Conservation (phyloP, 2,113 vertebrate genomes). For the Piprites chloris region DNA sequence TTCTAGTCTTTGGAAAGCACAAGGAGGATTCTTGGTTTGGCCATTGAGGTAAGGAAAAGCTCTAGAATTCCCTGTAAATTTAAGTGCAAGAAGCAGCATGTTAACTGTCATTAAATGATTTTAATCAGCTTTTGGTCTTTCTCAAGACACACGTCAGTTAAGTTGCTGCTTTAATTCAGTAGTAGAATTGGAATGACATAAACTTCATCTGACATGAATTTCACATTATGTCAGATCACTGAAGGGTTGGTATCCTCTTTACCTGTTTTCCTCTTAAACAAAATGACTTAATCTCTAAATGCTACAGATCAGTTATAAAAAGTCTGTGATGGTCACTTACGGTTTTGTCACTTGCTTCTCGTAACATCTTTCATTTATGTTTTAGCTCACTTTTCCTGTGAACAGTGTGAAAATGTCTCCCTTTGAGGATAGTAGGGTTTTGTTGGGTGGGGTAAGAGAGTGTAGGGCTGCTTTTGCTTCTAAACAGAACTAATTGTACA, state of each 20-base stretch:
- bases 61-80: background rate
- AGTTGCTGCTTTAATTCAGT: background rate
- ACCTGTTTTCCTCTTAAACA: background rate
- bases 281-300: background rate
- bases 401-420: background rate
- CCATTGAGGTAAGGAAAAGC: slow-evolving; percentile 87
- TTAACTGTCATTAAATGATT: background rate
- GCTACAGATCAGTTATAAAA: background rate
- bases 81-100: background rate
- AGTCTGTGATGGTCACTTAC: background rate
- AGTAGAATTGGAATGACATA: background rate
- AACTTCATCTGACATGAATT: background rate
- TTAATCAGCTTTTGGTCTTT: background rate
- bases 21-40: slow-evolving; percentile 89
- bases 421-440: background rate
- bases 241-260: background rate
- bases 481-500: background rate
- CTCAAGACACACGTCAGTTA: background rate
- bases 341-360: background rate
- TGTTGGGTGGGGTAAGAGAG: background rate
- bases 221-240: background rate
- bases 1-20: slow-evolving; percentile 96
- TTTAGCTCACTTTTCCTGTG: background rate
- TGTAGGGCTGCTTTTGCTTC: background rate
- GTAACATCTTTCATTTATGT: accelerated